These are phyloP conservation scores for Sphyrna mokarran DNA, from an alignment of 2,113 vertebrate species.

Conservation along the genomic window DNA sequence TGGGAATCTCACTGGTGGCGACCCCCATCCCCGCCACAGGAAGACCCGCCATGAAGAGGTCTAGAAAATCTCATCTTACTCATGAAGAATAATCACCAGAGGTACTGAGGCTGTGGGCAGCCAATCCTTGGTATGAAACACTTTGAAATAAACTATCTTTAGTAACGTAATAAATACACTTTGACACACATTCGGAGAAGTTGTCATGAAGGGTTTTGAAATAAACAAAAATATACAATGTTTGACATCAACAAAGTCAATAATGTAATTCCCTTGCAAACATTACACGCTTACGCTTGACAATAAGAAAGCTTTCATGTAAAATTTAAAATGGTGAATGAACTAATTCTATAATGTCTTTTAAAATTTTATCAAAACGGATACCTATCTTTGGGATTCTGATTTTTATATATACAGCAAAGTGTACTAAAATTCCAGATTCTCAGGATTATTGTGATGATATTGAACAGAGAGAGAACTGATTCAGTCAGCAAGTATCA, in stretches of 20 bases:
- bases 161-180: no score
- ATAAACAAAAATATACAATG: background rate
- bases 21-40: no score
- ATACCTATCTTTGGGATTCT: background rate
- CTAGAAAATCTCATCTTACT: background rate
- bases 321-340: no score
- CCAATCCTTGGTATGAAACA: background rate
- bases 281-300: background rate
- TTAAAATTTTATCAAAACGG: background rate
- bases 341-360: background rate
- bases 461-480: background rate
- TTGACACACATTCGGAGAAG: background rate
- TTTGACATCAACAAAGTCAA: background rate
- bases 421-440: background rate
- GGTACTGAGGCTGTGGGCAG: background rate
- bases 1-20: no score
- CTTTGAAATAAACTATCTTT: no score
- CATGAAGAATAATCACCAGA: background rate
- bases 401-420: background rate
- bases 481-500: no score
- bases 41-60: no score
- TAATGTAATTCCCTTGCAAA: background rate
- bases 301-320: background rate
- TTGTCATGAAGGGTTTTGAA: background rate
- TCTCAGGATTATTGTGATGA: background rate